Conservation (phyloP, 2,797 vertebrate species). For the Chaenodraco wilsoni region DNA sequence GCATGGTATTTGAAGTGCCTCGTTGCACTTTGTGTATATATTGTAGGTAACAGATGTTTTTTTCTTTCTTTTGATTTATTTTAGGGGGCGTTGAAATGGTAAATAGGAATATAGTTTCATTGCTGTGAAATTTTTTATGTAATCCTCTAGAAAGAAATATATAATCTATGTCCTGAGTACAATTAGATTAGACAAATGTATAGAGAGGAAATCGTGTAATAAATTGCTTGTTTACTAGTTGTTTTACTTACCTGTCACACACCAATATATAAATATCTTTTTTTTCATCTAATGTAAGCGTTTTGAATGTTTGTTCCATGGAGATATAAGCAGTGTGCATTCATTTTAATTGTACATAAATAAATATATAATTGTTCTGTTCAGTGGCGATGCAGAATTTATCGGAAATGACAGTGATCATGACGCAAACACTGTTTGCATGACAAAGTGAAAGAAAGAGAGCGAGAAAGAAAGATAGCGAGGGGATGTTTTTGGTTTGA, state of each 20-base stretch:
- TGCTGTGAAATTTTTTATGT: conserved; percentile 83
- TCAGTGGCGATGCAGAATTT: conserved; percentile 78
- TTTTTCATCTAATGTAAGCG: conserved; percentile 85
- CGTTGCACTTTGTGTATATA: conserved; percentile 92
- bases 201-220: conserved; percentile 76
- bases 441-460: conserved; percentile 40
- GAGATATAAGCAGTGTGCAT: conserved; percentile 83
- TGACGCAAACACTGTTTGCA: conserved; percentile 61
- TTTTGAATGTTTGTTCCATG: conserved; percentile 85
- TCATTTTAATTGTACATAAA: conserved; percentile 86
- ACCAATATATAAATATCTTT: conserved; percentile 82
- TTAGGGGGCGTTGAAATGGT: conserved; percentile 81
- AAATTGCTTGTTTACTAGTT: conserved; percentile 81
- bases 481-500: conserved; percentile 56
- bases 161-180: conserved; percentile 76
- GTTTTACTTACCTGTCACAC: conserved; percentile 83
- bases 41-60: conserved; percentile 88
- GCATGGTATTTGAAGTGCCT: conserved; percentile 94
- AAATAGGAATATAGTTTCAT: conserved; percentile 83
- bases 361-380: conserved; percentile 85
- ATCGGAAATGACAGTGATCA: conserved; percentile 63
- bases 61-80: conserved; percentile 65
- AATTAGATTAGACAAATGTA: conserved; percentile 79
- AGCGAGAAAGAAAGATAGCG: conserved; percentile 22
- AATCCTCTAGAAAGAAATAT: conserved; percentile 79